Base-by-base conservation (phyloP, 2,113 vertebrate species). In the Brachionichthys hirsutus region DNA sequence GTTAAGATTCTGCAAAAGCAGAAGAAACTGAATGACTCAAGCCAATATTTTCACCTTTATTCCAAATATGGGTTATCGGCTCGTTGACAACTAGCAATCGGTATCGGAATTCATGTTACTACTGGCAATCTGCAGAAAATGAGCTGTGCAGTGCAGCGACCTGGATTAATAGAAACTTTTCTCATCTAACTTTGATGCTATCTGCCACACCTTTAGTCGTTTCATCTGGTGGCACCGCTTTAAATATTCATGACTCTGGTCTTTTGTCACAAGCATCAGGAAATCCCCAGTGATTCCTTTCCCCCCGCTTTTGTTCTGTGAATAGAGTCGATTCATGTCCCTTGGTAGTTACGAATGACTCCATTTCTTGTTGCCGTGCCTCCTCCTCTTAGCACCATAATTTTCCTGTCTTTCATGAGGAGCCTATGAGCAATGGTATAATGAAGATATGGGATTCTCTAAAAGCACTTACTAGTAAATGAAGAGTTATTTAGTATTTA, bases 181-280 rank as follows among this genome's bases (percentile, higher is more conserved):
- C 40, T 76, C 61, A 54, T 73, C 30, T 68, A 42, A 69, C 82
- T 73, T 83, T 80, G 57, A 85, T 83, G 65, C 66, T 22, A 56
- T 49, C 67, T 53, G 61, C 61, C 53, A 75, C 66, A 68, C 46
- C 59, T 73, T 77, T 77, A 60, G 44, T 76, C 58, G 70, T 75
- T 74, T 82, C 48, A 80, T 77, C 59, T 72, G 41, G 16, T 58
- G 70, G 68, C 66, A 17, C 38, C 38, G 56, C 36, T 60, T 87
- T 50, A 80, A 82, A 78, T 80, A 82, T 83, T 83, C 54, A 86
- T 72, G 48, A 68, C 34, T 46, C 19, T 11, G 47, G 59, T 59
- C 73, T 49, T 80, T 78, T 82, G 72, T 82, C 51, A 38, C 71
- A 50, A 54, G 62, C 58, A 40, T 56, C 22, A 45, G 53, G 71